Percentiles rank a stretch among this genome's conserved stretches.
Conservation (phyloP, 1,140 invertebrate genomes). For the Saccostrea echinata region DNA sequence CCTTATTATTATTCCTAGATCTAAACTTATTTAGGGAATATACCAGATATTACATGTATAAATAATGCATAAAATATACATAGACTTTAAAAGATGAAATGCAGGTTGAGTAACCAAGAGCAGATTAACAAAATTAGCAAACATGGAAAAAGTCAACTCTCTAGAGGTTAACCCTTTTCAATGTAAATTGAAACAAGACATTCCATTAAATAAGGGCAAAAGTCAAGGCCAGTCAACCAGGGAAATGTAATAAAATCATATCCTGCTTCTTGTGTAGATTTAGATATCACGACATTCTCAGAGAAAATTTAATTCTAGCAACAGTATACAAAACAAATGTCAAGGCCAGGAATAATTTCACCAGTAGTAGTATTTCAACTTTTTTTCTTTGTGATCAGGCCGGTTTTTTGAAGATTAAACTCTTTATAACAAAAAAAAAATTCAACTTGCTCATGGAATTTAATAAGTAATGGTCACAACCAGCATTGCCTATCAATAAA, state of each 20-base stretch:
- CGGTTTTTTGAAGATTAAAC: background rate
- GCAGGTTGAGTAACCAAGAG: too few species aligned
- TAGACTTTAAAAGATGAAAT: too few species aligned
- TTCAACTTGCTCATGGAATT: background rate
- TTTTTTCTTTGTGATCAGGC: background rate
- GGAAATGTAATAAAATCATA: background rate
- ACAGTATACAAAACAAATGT: background rate
- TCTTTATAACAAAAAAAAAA: background rate
- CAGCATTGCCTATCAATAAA: background rate
- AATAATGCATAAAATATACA: too few species aligned
- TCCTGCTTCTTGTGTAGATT: background rate
- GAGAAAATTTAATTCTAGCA: background rate
- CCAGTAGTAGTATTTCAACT: background rate
- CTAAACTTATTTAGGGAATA: too few species aligned
- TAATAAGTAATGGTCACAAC: conserved; percentile 7
- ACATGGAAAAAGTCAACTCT: too few species aligned
- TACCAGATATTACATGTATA: too few species aligned
- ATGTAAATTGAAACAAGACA: too few species aligned
- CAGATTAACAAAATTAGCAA: too few species aligned
- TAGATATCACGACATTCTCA: background rate
- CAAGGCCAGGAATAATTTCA: background rate
- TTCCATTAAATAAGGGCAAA: too few species aligned
- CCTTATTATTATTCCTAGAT: background rate
- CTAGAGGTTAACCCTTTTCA: too few species aligned
- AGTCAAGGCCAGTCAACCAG: background rate